Percentiles rank a stretch among this genome's conserved stretches.
These are phyloP conservation scores for Fragum whitleyi DNA, from an alignment of 2,888 invertebrate species.

Conservation along the genomic window DNA sequence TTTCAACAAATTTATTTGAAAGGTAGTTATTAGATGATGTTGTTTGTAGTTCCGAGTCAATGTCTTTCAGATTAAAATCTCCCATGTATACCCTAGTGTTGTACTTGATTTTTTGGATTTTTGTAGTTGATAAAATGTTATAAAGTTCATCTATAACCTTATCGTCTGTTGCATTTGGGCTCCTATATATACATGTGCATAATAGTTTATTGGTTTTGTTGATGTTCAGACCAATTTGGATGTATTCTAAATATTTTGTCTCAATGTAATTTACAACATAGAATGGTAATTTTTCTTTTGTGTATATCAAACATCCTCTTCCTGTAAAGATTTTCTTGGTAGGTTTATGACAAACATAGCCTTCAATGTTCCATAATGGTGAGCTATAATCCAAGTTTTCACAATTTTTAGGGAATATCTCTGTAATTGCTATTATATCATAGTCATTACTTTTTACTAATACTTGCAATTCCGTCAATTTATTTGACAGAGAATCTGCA, in stretches of 20 bases:
- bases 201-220: not conserved
- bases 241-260: not conserved
- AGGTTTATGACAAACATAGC: slow-evolving; percentile 1
- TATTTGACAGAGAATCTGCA: slow-evolving; percentile 1
- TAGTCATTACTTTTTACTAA: too few relatives aligned
- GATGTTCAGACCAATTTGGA: not conserved
- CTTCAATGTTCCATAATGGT: not conserved
- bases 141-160: not conserved
- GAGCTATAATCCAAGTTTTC: not conserved
- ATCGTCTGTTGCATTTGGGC: not conserved
- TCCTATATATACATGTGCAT: not conserved
- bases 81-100: not conserved
- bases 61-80: too few relatives aligned
- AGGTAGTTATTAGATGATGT: too few relatives aligned
- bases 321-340: not conserved
- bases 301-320: not conserved
- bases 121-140: not conserved
- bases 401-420: not conserved
- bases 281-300: not conserved
- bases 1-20: not conserved
- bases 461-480: too few relatives aligned
- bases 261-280: not conserved
- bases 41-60: not conserved
- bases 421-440: slow-evolving; percentile 9
- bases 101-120: not conserved